Evolutionary conservation across 2,888 invertebrate genomes (phyloP), one percentile per base, ranked within the genome.

Genomic region (Pantelozetes paolii): DNA sequence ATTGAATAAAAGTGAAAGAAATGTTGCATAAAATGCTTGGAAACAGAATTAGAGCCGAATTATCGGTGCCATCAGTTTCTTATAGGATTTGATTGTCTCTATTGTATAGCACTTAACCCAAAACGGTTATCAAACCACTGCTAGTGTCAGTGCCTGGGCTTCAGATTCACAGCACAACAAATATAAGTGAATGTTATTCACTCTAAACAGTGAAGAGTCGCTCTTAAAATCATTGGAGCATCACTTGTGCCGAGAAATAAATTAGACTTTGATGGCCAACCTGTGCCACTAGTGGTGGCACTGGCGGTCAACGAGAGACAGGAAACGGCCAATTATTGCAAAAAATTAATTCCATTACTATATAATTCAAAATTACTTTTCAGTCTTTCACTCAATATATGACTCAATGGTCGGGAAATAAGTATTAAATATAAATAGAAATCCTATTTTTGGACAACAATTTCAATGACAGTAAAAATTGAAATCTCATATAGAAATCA

Each of bases 231-330:
- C 62, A 62, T 13, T 62, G 62, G 36, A 62, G 62, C 62, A 62
- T 36, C 30, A 36, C 62, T 36, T 36, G 20, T 62, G 62, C 62
- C 62, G 26, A 62, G 62, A 62, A 32, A 36, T 30, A 30, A 62
- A 32, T 62, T 62, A 62, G 62, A 62, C 30, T 54, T 62, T 36
- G 62, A 62, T 62, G 62, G 62, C 36, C 32, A 30, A 62, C 32
- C 62, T 62, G 62, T 62, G 62, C 13, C 32, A 36, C 32, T 62
- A 32, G 62, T 32, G 62, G 62, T 62, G 62, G 30, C 32, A 36
- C 32, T 62, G 62, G 62, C 62, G 62, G 62, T 62, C 62, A 62
- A 62, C 30, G 62, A 54, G 50, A 50, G 54, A 26, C 54, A 54
- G 54, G 54, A 54, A 54, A 26, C 32, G 32, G n/a, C 18, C 62